These are phyloP conservation scores for Malaclemys terrapin DNA, from an alignment of 2,113 vertebrate genomes.

Conservation along the genomic window DNA sequence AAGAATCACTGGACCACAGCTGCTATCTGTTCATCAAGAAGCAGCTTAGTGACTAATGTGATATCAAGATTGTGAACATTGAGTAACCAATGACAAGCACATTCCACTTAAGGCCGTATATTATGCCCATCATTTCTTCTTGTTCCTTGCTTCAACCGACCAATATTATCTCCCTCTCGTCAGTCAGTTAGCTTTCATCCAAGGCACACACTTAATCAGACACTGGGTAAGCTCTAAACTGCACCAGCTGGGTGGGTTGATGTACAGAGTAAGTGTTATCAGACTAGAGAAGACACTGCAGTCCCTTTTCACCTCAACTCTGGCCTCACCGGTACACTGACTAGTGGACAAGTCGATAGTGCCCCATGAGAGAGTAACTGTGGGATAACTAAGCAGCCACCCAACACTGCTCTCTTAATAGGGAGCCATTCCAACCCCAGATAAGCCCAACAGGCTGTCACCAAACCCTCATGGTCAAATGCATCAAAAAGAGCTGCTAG, in stretches of 20 bases:
- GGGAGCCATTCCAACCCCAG: accelerated
- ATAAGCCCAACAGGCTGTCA: not conserved
- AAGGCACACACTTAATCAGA: not conserved
- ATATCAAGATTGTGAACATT: not conserved
- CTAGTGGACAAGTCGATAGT: not conserved
- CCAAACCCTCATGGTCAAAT: not conserved
- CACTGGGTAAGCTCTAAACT: not conserved
- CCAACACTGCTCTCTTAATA: not conserved
- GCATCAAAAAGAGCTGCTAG: not conserved
- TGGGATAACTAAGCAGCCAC: not conserved
- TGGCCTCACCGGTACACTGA: too few species aligned
- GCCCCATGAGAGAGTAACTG: not conserved
- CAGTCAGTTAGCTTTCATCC: not conserved
- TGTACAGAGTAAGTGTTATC: not conserved
- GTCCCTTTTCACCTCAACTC: not conserved
- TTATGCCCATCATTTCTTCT: not conserved
- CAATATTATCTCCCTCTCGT: not conserved
- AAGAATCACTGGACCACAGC: not conserved
- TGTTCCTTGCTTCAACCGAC: not conserved
- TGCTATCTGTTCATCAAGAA: not conserved
- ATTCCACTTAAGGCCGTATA: not conserved
- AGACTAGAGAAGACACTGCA: not conserved
- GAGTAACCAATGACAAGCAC: not conserved
- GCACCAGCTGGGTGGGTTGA: not conserved
- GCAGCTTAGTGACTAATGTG: not conserved